These are phyloP conservation scores for Xylota segnis DNA, from an alignment of 2,888 invertebrate species.

Conservation along the genomic window DNA sequence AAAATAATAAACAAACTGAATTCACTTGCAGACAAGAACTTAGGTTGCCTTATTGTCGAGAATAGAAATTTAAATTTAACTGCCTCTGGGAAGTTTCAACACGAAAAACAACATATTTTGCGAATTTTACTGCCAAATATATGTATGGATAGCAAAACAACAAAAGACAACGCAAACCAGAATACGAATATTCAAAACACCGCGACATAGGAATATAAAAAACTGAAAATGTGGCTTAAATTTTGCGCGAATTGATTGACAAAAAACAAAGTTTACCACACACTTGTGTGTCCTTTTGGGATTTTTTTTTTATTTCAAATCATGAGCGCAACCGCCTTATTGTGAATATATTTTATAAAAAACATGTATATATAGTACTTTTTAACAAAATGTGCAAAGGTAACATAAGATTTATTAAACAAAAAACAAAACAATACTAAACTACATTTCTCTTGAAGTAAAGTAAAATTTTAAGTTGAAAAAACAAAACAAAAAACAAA, in stretches of 20 bases:
- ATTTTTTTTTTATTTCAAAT: constrained; percentile 8
- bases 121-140: constrained; percentile 50
- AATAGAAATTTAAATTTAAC: constrained; percentile 1
- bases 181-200: constrained; percentile 9
- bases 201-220: neutral
- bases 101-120: constrained; percentile 39
- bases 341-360: constrained; percentile 65
- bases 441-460: constrained; percentile 8
- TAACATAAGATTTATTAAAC: constrained; percentile 44
- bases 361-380: constrained; percentile 60
- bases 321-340: constrained; percentile 70
- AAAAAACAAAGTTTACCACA: neutral
- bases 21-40: constrained; percentile 59
- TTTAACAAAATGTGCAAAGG: constrained; percentile 65
- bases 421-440: constrained; percentile 2
- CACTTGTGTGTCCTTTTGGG: neutral
- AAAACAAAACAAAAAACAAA: neutral
- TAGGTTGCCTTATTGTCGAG: constrained; percentile 71
- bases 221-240: constrained; percentile 41
- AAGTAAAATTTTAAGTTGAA: constrained; percentile 23
- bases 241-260: constrained; percentile 5
- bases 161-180: constrained; percentile 12
- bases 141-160: neutral
- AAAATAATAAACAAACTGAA: too few relatives aligned
- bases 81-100: constrained; percentile 28